These are phyloP conservation scores for Charaxes varanes DNA, from an alignment of 1,140 invertebrate genomes.

Conservation along the genomic window DNA sequence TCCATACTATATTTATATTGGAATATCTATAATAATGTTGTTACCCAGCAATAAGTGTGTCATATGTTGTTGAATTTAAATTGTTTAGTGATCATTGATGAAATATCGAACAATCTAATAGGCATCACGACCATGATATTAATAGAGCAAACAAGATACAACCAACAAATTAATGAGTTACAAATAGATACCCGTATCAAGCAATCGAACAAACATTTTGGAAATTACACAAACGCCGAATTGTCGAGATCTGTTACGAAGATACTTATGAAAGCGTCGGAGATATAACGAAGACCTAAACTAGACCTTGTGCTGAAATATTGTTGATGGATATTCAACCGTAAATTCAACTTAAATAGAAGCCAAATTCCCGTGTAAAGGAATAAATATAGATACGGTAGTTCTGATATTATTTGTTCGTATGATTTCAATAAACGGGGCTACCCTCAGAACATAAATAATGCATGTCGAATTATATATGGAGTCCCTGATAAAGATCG, in stretches of 20 bases:
- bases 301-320: not conserved
- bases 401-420: constrained; percentile 33
- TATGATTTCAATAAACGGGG: constrained; percentile 55
- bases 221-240: constrained; percentile 24
- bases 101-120: too few relatives aligned
- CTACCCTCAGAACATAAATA: constrained; percentile 54
- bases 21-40: too few relatives aligned
- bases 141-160: constrained; percentile 10
- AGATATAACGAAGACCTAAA: not conserved
- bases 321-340: constrained; percentile 1
- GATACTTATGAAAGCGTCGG: constrained; percentile 24
- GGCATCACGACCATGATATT: constrained; percentile 4
- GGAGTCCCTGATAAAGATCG: constrained; percentile 44
- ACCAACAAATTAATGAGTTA: constrained; percentile 30
- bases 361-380: constrained; percentile 7
- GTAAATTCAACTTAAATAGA: constrained; percentile 5
- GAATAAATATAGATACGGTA: constrained; percentile 6
- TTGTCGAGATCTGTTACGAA: constrained; percentile 33
- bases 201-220: constrained; percentile 26
- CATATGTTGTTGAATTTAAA: too few relatives aligned
- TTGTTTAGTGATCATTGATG: too few relatives aligned
- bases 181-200: constrained; percentile 32
- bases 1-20: too few relatives aligned
- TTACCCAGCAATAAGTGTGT: too few relatives aligned
- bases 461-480: constrained; percentile 57